A percentile compares a stretch with the other conserved stretches of the same genome.
These are phyloP conservation scores for Acrocephalus arundinaceus DNA, from an alignment of 2,113 vertebrate species.

Conservation along the genomic window DNA sequence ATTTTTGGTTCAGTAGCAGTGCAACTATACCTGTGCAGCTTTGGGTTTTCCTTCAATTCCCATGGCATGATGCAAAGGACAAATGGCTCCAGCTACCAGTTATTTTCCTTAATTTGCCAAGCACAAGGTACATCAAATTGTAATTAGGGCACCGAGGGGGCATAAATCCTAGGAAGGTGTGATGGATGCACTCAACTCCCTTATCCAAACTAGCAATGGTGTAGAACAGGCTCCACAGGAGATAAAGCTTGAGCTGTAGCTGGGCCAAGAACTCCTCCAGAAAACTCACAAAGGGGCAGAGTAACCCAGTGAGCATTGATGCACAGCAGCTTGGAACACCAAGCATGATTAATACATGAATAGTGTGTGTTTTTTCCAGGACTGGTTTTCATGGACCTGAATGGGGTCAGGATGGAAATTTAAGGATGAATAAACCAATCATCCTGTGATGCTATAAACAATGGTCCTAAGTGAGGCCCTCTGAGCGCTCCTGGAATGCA, in stretches of 20 bases:
- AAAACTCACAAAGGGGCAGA: neutral
- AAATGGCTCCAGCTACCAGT: neutral
- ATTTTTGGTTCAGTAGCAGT: neutral
- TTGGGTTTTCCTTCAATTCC: neutral
- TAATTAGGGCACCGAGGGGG: fast-evolving
- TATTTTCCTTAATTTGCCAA: neutral
- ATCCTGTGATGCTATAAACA: neutral
- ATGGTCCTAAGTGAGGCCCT: neutral
- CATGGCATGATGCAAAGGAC: fast-evolving
- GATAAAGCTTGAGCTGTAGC: neutral
- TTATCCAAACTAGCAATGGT: neutral
- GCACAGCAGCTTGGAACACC: neutral
- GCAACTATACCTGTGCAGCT: neutral
- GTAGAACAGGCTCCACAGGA: neutral
- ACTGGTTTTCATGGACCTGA: neutral
- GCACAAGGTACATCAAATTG: neutral
- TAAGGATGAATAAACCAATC: neutral
- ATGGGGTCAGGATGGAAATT: neutral
- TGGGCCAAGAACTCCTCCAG: neutral
- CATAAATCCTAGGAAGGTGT: neutral
- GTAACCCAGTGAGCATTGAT: neutral
- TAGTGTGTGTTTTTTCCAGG: neutral
- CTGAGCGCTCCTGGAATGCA: neutral
- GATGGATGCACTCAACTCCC: neutral
- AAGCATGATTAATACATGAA: neutral